Evolutionary conservation across 2,113 vertebrate species (phyloP), one percentile per base, ranked within the genome.

Genomic region (Burhinus oedicnemus): DNA sequence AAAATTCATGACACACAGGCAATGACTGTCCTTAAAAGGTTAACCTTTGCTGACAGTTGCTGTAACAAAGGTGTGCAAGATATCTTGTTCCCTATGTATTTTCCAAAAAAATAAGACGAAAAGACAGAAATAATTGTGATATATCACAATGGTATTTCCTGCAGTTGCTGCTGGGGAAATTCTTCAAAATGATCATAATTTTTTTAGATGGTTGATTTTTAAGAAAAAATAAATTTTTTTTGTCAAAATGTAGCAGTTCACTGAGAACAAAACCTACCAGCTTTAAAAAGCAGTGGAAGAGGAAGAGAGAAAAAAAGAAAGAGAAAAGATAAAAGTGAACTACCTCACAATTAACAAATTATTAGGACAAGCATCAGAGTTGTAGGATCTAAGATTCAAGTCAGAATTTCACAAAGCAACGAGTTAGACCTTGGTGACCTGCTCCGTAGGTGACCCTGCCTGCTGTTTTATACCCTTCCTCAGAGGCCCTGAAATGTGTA

Each of bases 1-100:
- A 98, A 98, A 98, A 98, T 96, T 98, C 93, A 98, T 98, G 95
- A 97, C 91, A 82, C 49, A 75, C 70, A 70, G 23, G 29, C 45
- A 92, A n/a, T 57, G 57, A 38, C 61, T 91, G 75, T 57, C 81
- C 94, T 95, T 91, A 97, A 93, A 79, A 96, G 38, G 83, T 95
- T 96, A 90, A 94, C 38, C 58, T 94, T 78, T 92, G 45, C 88
- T 87, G 29, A 86, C 26, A 86, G 58, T 54, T 95, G n/a, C 47
- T 69, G 60, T 76, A 87, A 79, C 4, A 62, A 71, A 54, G 45
- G 32, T 71, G 45, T 57, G 14, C 36, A 49, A 89, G 44, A 20
- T 27, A 49, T 75, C 25, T 78, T 81, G 42, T 29, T 88, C 22
- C 9, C 11, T 36, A 8, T 22, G 12, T 27, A 74, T 66, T 78